Evolutionary conservation across 2,888 invertebrate species (phyloP).

Genomic region (Nemoura dubitans): DNA sequence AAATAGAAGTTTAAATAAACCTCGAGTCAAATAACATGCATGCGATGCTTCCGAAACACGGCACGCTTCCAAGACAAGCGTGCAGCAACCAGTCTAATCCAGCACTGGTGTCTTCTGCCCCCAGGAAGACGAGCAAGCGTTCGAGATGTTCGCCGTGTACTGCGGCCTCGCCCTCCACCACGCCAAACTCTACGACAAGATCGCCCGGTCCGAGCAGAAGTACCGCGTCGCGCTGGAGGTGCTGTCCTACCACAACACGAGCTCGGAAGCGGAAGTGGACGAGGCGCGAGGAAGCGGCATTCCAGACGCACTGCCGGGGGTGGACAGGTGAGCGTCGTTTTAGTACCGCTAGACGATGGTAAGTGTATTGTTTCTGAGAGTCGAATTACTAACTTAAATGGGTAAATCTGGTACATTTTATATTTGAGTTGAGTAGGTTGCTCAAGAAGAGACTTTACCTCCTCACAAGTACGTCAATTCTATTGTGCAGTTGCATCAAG

Average conservation of each 20-base stretch:
- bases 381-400: too few relatives aligned
- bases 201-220: slow-evolving; percentile 83
- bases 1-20: too few relatives aligned
- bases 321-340: slow-evolving; percentile 62
- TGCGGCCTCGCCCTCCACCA: slow-evolving; percentile 87
- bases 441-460: too few relatives aligned
- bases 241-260: slow-evolving; percentile 83
- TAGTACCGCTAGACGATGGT: not conserved
- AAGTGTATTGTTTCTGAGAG: not conserved
- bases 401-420: too few relatives aligned
- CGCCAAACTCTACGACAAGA: slow-evolving; percentile 85
- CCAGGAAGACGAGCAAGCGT: slow-evolving; percentile 79
- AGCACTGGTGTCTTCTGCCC: slow-evolving; percentile 50
- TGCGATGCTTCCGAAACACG: too few relatives aligned
- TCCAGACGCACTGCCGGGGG: slow-evolving; percentile 56
- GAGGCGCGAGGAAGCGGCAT: slow-evolving; percentile 54
- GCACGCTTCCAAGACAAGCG: too few relatives aligned
- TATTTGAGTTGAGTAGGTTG: too few relatives aligned
- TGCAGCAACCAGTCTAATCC: too few relatives aligned
- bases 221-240: slow-evolving; percentile 84
- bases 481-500: too few relatives aligned
- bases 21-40: too few relatives aligned
- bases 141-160: slow-evolving; percentile 85
- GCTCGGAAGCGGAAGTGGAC: slow-evolving; percentile 75
- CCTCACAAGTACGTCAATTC: too few relatives aligned